phyloP scores from a whole-genome alignment of 2,797 vertebrate species.

The Hipposideros larvatus region DNA sequence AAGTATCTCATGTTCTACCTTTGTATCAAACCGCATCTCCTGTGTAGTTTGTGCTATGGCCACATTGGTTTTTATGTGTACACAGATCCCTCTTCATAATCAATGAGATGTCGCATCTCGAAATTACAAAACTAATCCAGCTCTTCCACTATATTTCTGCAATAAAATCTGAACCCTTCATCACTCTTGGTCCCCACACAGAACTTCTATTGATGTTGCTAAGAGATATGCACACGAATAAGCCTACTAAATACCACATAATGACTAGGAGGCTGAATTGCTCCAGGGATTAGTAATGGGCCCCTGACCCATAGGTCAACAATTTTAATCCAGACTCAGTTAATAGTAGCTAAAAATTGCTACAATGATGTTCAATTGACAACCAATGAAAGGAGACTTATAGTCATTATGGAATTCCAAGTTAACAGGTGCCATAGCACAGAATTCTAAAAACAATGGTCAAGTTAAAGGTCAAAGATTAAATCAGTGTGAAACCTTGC shows the following conservation, averaged over 20 bases:
- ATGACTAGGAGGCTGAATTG: slow-evolving; percentile 22
- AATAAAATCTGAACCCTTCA: slow-evolving; percentile 42
- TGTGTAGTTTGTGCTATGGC: background rate
- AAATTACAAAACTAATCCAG: background rate
- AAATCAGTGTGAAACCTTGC: background rate
- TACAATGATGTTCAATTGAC: slow-evolving; percentile 30
- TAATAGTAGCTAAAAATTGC: slow-evolving; percentile 68
- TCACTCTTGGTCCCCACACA: background rate
- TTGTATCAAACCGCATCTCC: background rate
- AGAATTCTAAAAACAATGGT: background rate
- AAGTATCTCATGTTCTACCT: background rate
- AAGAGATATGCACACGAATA: slow-evolving; percentile 55
- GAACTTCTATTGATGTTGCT: slow-evolving; percentile 56
- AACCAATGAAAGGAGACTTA: slow-evolving; percentile 18
- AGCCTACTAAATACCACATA: slow-evolving; percentile 59
- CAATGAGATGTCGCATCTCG: background rate
- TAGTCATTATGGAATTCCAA: background rate
- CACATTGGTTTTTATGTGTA: background rate
- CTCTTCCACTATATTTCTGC: background rate
- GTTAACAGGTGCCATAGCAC: background rate
- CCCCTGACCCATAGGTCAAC: slow-evolving; percentile 66
- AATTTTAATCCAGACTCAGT: slow-evolving; percentile 58
- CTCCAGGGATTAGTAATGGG: slow-evolving; percentile 57
- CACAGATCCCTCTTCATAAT: background rate
- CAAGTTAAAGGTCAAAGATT: background rate